Evolutionary conservation across 2,888 invertebrate genomes (phyloP).

Genomic region (Apodemia hepburni): DNA sequence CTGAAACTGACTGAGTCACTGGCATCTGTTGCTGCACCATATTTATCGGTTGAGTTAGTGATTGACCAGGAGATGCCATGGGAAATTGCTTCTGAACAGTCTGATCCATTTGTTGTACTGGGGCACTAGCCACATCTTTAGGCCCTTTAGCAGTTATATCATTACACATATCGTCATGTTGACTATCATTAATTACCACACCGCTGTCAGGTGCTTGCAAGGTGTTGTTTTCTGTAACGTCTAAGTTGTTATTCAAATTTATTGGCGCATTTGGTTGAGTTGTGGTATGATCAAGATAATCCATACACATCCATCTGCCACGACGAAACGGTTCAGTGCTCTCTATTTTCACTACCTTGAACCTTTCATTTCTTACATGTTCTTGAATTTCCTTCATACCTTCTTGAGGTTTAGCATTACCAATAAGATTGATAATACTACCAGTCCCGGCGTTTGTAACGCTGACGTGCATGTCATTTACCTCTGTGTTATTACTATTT

Average conservation of each 20-base stretch:
- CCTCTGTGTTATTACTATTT: conserved; percentile 74
- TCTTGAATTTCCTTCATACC: conserved; percentile 83
- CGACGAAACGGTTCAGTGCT: conserved; percentile 96
- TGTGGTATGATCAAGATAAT: conserved; percentile 92
- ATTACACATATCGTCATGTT: conserved; percentile 72
- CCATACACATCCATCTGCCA: conserved; percentile 97
- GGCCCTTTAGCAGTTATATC: conserved; percentile 71
- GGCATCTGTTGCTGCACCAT: conserved; percentile 70
- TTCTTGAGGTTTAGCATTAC: conserved; percentile 77
- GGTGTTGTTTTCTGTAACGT: conserved; percentile 59
- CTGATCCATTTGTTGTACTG: conserved; percentile 73
- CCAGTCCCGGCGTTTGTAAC: conserved; percentile 82
- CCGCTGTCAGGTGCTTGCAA: conserved; percentile 74
- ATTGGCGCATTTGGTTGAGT: conserved; percentile 73
- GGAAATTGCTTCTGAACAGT: conserved; percentile 74
- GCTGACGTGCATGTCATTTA: conserved; percentile 82
- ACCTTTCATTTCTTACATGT: conserved; percentile 89
- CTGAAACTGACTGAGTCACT: conserved; percentile 65
- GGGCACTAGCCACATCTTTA: conserved; percentile 71
- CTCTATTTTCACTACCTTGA: conserved; percentile 97
- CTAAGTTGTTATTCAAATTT: conserved; percentile 70
- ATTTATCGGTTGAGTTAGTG: conserved; percentile 70
- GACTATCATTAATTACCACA: conserved; percentile 74
- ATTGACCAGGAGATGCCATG: conserved; percentile 75
- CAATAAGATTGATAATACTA: conserved; percentile 80